A percentile compares a stretch with the other conserved stretches of the same genome.
These are phyloP conservation scores for Istiophorus platypterus DNA, from an alignment of 2,113 vertebrate genomes.

Conservation along the genomic window DNA sequence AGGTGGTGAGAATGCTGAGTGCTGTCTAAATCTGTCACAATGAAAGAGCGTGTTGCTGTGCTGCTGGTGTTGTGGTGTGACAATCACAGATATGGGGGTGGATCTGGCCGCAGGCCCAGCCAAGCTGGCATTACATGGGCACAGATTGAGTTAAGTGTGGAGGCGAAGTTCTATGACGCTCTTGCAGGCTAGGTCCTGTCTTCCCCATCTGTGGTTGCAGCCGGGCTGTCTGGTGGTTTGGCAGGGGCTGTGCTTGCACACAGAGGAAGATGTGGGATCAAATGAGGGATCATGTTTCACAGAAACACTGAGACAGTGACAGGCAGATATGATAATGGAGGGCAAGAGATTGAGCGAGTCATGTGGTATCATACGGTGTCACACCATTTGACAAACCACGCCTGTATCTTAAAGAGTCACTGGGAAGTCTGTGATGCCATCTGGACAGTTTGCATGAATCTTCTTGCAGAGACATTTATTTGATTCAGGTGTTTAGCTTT, in stretches of 20 bases:
- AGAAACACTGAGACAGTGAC: conserved; percentile 58
- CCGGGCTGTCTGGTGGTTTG: conserved; percentile 62
- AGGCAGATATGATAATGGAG: conserved; percentile 40
- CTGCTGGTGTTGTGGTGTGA: conserved; percentile 69
- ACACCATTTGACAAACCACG: conserved; percentile 35
- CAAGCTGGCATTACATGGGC: conserved; percentile 63
- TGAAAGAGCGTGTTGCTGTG: conserved; percentile 61
- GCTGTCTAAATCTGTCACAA: conserved; percentile 69
- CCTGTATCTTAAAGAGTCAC: conserved; percentile 49
- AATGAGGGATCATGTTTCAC: conserved; percentile 58
- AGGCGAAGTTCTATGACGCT: conserved; percentile 73
- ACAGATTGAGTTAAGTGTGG: conserved; percentile 74
- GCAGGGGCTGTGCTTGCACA: conserved; percentile 49
- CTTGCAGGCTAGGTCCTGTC: conserved; percentile 50
- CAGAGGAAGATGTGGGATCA: conserved; percentile 33
- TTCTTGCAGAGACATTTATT: conserved; percentile 37
- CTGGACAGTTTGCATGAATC: conserved; percentile 56
- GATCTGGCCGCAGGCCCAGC: conserved; percentile 68
- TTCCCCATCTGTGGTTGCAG: conserved; percentile 74
- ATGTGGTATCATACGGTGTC: conserved; percentile 50
- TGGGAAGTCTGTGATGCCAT: conserved; percentile 59
- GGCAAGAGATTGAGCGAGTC: conserved; percentile 36
- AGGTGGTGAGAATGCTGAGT: conserved; percentile 71
- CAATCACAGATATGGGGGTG: conserved; percentile 67
- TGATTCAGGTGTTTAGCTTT: conserved; percentile 38